Evolutionary conservation across 2,888 invertebrate genomes (phyloP).

Genomic region (Nomada goodeniana): DNA sequence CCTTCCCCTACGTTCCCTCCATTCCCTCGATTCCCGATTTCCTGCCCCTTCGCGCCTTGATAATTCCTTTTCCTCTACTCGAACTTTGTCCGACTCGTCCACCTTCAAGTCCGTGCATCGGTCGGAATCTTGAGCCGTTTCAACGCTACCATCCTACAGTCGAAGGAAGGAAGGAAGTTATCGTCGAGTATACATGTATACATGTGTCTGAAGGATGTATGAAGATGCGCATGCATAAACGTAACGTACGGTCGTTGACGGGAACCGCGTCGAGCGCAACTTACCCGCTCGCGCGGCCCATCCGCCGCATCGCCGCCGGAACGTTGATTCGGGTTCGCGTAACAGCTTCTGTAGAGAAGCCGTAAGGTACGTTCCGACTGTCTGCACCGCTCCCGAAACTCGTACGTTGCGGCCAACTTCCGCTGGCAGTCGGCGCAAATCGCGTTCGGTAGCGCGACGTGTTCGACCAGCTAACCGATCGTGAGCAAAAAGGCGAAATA

Average conservation of each 20-base stretch:
- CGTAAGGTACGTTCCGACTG: conserved; percentile 54
- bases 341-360: conserved; percentile 16
- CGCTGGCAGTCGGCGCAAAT: conserved; percentile 62
- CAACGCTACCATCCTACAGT: not conserved
- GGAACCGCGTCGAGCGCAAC: not conserved
- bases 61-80: too few species aligned
- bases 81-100: too few species aligned
- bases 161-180: too few species aligned
- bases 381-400: conserved; percentile 62
- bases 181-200: too few species aligned
- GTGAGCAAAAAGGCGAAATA: too few species aligned
- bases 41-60: too few species aligned
- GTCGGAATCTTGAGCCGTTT: not conserved
- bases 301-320: not conserved
- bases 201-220: too few species aligned
- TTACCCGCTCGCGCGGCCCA: not conserved
- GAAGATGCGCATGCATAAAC: too few species aligned
- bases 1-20: too few species aligned
- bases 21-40: too few species aligned
- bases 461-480: conserved; percentile 51
- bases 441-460: conserved; percentile 56
- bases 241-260: too few species aligned
- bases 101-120: too few species aligned
- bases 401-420: conserved; percentile 41
- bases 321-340: not conserved